Evolutionary conservation across 2,113 vertebrate species (phyloP).

Genomic region (Epinephelus fuscoguttatus): DNA sequence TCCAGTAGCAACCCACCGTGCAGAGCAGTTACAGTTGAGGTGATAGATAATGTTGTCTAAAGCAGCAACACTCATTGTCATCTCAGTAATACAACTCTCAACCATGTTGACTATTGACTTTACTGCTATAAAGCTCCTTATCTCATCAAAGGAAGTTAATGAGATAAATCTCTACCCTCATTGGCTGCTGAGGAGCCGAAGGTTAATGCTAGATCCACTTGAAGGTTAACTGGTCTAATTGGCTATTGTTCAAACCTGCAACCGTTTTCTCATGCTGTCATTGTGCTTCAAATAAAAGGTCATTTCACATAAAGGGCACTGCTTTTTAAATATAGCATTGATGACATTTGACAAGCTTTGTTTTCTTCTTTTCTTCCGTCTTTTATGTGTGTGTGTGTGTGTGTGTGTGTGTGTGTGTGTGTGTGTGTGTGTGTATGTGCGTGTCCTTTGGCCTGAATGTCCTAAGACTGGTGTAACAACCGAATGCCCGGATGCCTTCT

Average conservation of each 20-base stretch:
- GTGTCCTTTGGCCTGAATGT: neutral
- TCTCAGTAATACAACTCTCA: conserved; percentile 18
- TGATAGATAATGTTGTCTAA: neutral
- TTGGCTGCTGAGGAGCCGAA: conserved; percentile 30
- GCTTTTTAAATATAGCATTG: conserved; percentile 48
- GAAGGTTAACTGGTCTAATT: conserved; percentile 70
- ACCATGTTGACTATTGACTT: conserved; percentile 38
- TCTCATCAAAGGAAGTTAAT: conserved; percentile 52
- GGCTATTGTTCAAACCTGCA: conserved; percentile 53
- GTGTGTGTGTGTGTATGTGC: too few relatives aligned
- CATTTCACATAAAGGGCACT: conserved; percentile 41
- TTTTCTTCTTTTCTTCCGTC: neutral
- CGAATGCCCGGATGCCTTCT: conserved; percentile 45
- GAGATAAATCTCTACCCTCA: conserved; percentile 37
- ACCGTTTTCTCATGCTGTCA: conserved; percentile 45
- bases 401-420: neutral
- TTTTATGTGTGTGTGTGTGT: neutral
- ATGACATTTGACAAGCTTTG: conserved; percentile 23
- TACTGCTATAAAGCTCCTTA: conserved; percentile 34
- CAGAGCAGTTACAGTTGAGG: conserved; percentile 3
- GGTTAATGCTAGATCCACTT: conserved; percentile 52
- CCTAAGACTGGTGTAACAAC: conserved; percentile 2
- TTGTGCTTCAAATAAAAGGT: conserved; percentile 52
- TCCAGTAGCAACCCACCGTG: neutral
- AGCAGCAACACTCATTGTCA: neutral